Evolutionary conservation across 2,888 invertebrate species (phyloP).

Genomic region (Meghimatium bilineatum): DNA sequence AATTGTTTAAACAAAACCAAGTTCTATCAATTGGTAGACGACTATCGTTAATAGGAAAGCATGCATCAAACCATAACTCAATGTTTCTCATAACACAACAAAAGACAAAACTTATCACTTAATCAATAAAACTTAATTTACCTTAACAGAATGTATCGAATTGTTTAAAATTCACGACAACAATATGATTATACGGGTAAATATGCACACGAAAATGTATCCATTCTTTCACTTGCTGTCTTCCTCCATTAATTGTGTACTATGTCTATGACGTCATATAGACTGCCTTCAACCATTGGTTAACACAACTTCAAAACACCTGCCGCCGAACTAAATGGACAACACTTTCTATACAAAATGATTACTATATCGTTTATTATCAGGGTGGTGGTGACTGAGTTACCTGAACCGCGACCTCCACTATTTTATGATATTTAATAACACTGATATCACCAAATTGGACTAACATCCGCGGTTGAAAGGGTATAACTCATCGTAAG

Average conservation of each 20-base stretch:
- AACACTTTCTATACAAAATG: neutral
- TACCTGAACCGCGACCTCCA: too few species aligned
- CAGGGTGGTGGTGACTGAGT: too few species aligned
- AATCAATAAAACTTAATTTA: neutral
- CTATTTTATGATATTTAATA: too few species aligned
- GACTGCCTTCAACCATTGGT: conserved; percentile 2
- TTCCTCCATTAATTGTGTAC: conserved; percentile 33
- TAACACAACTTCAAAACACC: conserved; percentile 24
- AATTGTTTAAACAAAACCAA: neutral
- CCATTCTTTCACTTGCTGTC: neutral
- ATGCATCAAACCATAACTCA: neutral
- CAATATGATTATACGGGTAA: neutral
- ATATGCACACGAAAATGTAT: neutral
- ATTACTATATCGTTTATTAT: too few species aligned
- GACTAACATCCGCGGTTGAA: too few species aligned
- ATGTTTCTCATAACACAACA: neutral
- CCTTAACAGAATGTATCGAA: neutral
- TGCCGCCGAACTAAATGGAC: neutral
- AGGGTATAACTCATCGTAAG: too few species aligned
- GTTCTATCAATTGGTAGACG: neutral
- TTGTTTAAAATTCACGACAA: neutral
- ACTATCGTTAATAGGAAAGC: neutral
- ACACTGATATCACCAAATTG: too few species aligned
- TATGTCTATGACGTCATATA: conserved; percentile 24
- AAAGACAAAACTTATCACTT: neutral